Evolutionary conservation across 37 sponge, comb jelly and placozoan genomes (phyloP).

Genomic region (Haliclona indistincta): DNA sequence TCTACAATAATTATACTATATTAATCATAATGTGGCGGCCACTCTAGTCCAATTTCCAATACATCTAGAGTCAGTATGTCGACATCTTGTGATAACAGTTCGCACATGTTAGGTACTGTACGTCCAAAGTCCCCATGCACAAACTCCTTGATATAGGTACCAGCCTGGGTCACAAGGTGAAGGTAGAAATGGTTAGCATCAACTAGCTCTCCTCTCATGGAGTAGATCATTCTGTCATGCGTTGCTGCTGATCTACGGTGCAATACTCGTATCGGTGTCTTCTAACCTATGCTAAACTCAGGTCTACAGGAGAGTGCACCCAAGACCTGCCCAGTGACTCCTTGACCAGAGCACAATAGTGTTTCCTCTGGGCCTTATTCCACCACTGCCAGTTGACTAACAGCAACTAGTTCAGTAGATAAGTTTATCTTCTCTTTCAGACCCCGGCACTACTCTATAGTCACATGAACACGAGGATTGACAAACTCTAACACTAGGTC

Average conservation of each 20-base stretch:
- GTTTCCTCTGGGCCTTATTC: conserved; percentile 48
- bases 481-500: conserved; percentile 76
- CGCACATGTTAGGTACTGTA: conserved; percentile 82
- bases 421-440: conserved; percentile 63
- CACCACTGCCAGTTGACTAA: conserved; percentile 46
- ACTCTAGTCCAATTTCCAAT: conserved; percentile 64
- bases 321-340: conserved; percentile 35
- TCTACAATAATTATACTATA: too few species aligned
- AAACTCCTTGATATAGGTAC: conserved; percentile 99
- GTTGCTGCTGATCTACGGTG: conserved; percentile 82
- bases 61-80: conserved; percentile 93
- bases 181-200: conserved; percentile 78
- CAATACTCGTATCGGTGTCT: conserved; percentile 94
- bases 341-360: conserved; percentile 44
- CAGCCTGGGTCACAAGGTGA: conserved; percentile 82
- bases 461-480: conserved; percentile 62
- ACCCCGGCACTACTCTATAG: conserved; percentile 11
- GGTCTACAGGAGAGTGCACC: conserved; percentile 20
- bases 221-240: conserved; percentile 51
- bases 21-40: too few species aligned
- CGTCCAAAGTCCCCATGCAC: conserved; percentile 98
- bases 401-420: conserved; percentile 38
- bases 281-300: conserved; percentile 72
- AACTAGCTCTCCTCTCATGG: conserved; percentile 33
- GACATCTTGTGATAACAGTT: conserved; percentile 62